Percentiles rank a stretch among this genome's conserved stretches.
Conservation (phyloP, 1,140 invertebrate species). For the Tyrophagus putrescentiae region DNA sequence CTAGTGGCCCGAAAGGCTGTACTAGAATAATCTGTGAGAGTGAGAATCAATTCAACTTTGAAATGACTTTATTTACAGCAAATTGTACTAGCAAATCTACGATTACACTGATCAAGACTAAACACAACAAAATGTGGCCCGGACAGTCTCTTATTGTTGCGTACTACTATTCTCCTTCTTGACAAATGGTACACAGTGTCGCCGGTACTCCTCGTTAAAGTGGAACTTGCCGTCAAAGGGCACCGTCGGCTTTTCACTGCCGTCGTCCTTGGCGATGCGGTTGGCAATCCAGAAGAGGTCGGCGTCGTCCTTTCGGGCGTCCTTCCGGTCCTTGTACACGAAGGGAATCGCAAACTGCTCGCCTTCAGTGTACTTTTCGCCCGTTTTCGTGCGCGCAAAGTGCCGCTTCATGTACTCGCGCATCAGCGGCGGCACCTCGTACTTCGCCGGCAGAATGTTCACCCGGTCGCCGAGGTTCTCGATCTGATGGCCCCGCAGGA, state of each 20-base stretch:
- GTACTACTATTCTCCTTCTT: no score
- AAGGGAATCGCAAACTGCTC: constrained; percentile 17
- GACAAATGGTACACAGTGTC: no score
- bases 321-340: constrained; percentile 13
- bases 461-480: constrained; percentile 15
- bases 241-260: constrained; percentile 7
- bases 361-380: background rate
- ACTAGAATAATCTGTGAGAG: no score
- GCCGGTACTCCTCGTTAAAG: constrained; percentile 14
- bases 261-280: constrained; percentile 11
- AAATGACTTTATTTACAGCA: no score
- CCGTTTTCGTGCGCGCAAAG: background rate
- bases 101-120: no score
- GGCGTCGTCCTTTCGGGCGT: background rate
- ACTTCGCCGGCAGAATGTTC: constrained; percentile 15
- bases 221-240: constrained; percentile 12
- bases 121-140: no score
- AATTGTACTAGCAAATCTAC: no score
- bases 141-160: no score
- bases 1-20: no score
- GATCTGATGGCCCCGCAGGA: background rate
- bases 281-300: constrained; percentile 19
- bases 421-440: constrained; percentile 22
- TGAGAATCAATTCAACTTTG: no score
- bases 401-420: constrained; percentile 17